Evolutionary conservation across 2,797 vertebrate genomes (phyloP), one percentile per base, ranked within the genome.

Genomic region (Helicolenus hilgendorfi): DNA sequence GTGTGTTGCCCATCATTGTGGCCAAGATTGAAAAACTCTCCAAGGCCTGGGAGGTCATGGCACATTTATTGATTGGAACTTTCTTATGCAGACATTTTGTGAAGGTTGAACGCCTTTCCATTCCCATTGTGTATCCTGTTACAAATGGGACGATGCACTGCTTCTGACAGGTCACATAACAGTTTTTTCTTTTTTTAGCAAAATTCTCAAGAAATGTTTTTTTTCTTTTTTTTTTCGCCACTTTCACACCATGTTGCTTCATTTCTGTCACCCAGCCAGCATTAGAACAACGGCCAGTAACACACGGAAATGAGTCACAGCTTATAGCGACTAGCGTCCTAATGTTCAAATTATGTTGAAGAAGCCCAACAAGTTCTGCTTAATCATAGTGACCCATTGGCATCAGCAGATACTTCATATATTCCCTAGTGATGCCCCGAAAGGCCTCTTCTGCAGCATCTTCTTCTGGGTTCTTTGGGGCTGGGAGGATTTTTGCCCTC

Each of bases 21-120:
- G 87, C 91, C 67, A 85, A 70, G 84, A 95, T 87, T 96, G 92
- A 95, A 95, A 93, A 93, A 85, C 89, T 90, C 87, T 92, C 81
- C 38, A 64, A 77, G 85, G 91, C 76, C 75, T 88, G 60, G 65
- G 81, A 89, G 91, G 90, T 92, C 88, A 84, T 49, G 90, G 87
- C 84, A 91, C 91, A 88, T 90, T 90, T 93, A 95, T 95, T 94
- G 92, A 96, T 94, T 90, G 76, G 55, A 93, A 89, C 87, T 93
- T 95, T 95, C 88, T 92, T 90, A 89, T 90, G 79, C 86, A 90
- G 86, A 81, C 89, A 77, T 92, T 94, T 93, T 76, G 80, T 93
- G 77, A 85, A 92, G 84, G 92, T 89, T 96, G 82, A 92, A 87
- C 62, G 84, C 67, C 87, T 92, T 91, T 90, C 80, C 75, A 87